Evolutionary conservation across 2,797 vertebrate species (phyloP).

Genomic region (Cyclopterus lumpus): DNA sequence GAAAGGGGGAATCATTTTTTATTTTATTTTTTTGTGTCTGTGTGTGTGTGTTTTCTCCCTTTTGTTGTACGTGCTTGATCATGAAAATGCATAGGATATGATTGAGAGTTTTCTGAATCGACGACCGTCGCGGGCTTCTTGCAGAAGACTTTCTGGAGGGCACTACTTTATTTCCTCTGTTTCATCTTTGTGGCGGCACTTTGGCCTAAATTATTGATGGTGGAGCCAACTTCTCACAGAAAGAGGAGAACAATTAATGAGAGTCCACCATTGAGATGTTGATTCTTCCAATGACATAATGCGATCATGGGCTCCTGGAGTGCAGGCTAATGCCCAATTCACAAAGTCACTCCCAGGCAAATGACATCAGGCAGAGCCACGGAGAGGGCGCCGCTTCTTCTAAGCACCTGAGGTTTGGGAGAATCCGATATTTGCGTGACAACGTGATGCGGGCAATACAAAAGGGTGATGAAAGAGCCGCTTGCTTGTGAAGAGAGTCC

Average conservation of each 20-base stretch:
- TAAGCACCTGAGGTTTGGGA: conserved; percentile 54
- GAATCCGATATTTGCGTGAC: conserved; percentile 57
- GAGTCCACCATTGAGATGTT: conserved; percentile 32
- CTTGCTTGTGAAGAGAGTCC: conserved; percentile 73
- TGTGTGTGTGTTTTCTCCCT: conserved; percentile 21
- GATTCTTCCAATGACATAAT: conserved; percentile 35
- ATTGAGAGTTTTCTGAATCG: conserved; percentile 38
- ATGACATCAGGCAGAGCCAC: conserved; percentile 40
- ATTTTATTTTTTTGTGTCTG: no score
- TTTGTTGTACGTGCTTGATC: conserved; percentile 23
- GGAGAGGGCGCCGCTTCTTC: conserved; percentile 23
- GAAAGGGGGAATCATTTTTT: not conserved
- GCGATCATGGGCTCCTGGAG: conserved; percentile 16
- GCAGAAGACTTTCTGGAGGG: conserved; percentile 43
- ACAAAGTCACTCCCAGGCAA: conserved; percentile 40
- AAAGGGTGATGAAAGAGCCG: conserved; percentile 74
- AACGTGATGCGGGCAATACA: conserved; percentile 67
- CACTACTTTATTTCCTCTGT: conserved; percentile 37
- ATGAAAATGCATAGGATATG: conserved; percentile 31
- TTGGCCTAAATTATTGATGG: conserved; percentile 59
- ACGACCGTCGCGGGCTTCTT: conserved; percentile 23
- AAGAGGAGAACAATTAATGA: conserved; percentile 37
- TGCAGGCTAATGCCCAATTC: conserved; percentile 25
- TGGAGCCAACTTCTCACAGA: conserved; percentile 45
- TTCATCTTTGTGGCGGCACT: conserved; percentile 36